Conservation (phyloP, 2,797 vertebrate species). For the Pseudochirops corinnae region DNA sequence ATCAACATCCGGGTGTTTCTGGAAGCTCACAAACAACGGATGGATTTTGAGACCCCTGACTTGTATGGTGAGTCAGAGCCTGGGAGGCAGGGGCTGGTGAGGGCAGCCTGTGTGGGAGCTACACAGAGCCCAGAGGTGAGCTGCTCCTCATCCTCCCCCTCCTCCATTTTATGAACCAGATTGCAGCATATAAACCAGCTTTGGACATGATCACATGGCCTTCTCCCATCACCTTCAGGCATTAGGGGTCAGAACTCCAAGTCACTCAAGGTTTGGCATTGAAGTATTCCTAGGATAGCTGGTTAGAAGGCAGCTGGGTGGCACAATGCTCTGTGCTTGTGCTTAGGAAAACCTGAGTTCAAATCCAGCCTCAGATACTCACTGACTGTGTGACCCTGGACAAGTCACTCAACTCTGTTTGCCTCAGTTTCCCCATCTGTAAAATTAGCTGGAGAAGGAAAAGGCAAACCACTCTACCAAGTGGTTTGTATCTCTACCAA, state of each 20-base stretch:
- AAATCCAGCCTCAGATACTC: background rate
- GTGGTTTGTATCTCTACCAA: background rate
- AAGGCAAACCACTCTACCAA: background rate
- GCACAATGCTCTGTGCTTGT: background rate
- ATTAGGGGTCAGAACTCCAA: background rate
- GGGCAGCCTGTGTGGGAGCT: fast-evolving
- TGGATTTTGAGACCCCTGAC: slow-evolving; percentile 90
- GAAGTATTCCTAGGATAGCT: background rate
- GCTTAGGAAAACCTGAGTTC: background rate
- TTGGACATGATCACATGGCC: background rate
- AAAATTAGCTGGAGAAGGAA: background rate
- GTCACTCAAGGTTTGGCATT: background rate
- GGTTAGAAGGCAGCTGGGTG: background rate
- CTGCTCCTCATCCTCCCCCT: fast-evolving
- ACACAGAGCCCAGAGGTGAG: background rate
- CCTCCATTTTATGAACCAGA: background rate
- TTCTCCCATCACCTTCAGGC: background rate
- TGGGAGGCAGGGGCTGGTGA: background rate
- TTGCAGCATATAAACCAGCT: background rate
- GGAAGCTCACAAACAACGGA: slow-evolving; percentile 90
- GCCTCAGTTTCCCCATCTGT: background rate
- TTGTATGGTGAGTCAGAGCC: slow-evolving; percentile 88
- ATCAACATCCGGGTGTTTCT: slow-evolving; percentile 91
- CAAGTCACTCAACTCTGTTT: background rate
- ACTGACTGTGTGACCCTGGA: background rate